Evolutionary conservation across 1,140 invertebrate genomes (phyloP).

Genomic region (Panonychus citri): DNA sequence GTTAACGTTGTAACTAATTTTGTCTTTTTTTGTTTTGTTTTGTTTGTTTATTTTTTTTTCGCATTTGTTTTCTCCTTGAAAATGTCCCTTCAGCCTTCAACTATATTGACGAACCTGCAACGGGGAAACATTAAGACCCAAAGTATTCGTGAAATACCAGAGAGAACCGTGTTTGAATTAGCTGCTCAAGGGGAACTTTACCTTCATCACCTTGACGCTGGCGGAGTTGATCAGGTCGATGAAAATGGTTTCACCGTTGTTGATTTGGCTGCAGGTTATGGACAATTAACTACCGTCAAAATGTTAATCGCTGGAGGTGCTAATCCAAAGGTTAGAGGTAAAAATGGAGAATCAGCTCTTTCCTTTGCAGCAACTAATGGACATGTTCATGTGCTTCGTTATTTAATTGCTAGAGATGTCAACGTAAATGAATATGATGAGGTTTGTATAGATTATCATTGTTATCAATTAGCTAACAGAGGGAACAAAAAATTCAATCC

Average conservation of each 20-base stretch:
- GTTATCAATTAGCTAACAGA: too few relatives aligned
- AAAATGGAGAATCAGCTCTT: slow-evolving; percentile 55
- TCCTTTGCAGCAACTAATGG: slow-evolving; percentile 61
- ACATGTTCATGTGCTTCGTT: slow-evolving; percentile 57
- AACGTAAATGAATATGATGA: slow-evolving; percentile 54
- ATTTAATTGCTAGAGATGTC: slow-evolving; percentile 47
- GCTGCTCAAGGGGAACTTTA: slow-evolving; percentile 37
- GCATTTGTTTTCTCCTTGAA: background rate
- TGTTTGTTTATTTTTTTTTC: background rate
- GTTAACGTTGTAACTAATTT: too few relatives aligned
- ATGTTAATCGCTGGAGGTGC: slow-evolving; percentile 41
- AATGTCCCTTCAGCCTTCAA: slow-evolving; percentile 26
- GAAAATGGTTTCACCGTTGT: slow-evolving; percentile 52
- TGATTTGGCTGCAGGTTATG: slow-evolving; percentile 67
- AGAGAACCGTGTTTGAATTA: slow-evolving; percentile 57
- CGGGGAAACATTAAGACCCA: slow-evolving; percentile 39
- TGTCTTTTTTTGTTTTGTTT: too few relatives aligned
- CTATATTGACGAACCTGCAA: slow-evolving; percentile 42
- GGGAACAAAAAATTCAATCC: too few relatives aligned
- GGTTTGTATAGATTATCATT: slow-evolving; percentile 26
- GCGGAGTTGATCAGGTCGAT: slow-evolving; percentile 40
- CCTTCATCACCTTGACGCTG: slow-evolving; percentile 2
- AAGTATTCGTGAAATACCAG: slow-evolving; percentile 22
- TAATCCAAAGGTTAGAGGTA: slow-evolving; percentile 40
- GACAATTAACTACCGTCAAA: slow-evolving; percentile 39